Evolutionary conservation across 1,140 invertebrate genomes (phyloP).

Genomic region (Drosophila teissieri): DNA sequence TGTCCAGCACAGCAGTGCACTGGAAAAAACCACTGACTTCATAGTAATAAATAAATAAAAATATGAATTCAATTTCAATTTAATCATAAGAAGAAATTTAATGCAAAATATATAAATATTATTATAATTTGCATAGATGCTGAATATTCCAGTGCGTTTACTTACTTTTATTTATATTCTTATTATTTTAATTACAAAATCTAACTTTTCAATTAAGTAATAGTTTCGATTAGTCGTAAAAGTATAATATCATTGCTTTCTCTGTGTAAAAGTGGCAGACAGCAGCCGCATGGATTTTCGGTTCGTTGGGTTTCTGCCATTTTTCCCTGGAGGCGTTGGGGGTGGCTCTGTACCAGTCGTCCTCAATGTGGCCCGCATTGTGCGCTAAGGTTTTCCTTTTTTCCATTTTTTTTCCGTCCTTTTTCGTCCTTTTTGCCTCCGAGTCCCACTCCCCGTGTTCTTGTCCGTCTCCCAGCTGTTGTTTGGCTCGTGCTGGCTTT

Average conservation of each 20-base stretch:
- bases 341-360: constrained; percentile 28
- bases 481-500: constrained; percentile 60
- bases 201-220: not conserved
- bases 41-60: not conserved
- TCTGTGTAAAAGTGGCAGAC: constrained; percentile 47
- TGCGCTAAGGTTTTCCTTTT: constrained; percentile 52
- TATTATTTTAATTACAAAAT: no score
- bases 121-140: no score
- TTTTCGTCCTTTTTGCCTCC: constrained; percentile 5
- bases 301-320: constrained; percentile 47
- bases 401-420: constrained; percentile 3
- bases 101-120: no score
- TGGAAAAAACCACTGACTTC: not conserved
- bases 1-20: constrained; percentile 50
- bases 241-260: not conserved
- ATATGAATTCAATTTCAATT: no score
- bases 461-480: constrained; percentile 53
- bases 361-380: constrained; percentile 74
- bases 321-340: constrained; percentile 9
- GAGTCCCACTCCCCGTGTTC: not conserved
- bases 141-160: no score
- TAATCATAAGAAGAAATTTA: no score
- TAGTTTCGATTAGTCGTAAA: not conserved
- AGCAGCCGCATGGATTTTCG: constrained; percentile 60
- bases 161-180: no score